phyloP scores from a whole-genome alignment of 2,113 vertebrate genomes.

The Arizona elegans region DNA sequence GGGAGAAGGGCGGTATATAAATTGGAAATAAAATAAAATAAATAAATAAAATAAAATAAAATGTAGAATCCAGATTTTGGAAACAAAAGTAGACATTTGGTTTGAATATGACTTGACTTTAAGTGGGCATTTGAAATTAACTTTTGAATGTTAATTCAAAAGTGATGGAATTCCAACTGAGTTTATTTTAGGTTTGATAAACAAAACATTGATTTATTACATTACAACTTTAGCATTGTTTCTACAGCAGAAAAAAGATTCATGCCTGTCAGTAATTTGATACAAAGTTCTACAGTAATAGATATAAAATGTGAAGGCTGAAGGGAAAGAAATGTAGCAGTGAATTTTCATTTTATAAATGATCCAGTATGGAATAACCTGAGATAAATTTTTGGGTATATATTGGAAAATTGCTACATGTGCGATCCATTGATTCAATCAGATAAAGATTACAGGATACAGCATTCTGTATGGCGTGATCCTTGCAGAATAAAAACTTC shows the following conservation, averaged over 20 bases:
- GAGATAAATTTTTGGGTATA: conserved; percentile 19
- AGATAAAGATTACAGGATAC: not conserved
- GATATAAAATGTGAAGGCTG: not conserved
- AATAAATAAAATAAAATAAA: too few relatives aligned
- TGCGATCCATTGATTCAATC: conserved; percentile 1
- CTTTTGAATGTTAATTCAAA: not conserved
- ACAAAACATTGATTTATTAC: not conserved
- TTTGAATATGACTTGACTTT: not conserved
- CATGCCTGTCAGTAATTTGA: not conserved
- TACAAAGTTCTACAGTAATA: not conserved
- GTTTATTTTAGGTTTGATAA: not conserved
- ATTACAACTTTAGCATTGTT: not conserved
- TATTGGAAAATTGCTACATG: conserved; percentile 12
- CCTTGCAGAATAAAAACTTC: not conserved
- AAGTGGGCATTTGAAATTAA: not conserved
- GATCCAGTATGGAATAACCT: conserved; percentile 20
- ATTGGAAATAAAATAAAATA: too few relatives aligned
- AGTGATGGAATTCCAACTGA: not conserved
- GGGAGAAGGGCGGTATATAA: too few relatives aligned
- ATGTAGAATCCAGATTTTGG: not conserved
- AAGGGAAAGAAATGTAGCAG: conserved; percentile 29
- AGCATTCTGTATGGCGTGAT: conserved; percentile 16
- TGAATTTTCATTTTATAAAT: not conserved
- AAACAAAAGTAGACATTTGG: not conserved
- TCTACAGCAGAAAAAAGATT: not conserved